phyloP scores from a whole-genome alignment of 2,113 vertebrate genomes.

The Indri indri region DNA sequence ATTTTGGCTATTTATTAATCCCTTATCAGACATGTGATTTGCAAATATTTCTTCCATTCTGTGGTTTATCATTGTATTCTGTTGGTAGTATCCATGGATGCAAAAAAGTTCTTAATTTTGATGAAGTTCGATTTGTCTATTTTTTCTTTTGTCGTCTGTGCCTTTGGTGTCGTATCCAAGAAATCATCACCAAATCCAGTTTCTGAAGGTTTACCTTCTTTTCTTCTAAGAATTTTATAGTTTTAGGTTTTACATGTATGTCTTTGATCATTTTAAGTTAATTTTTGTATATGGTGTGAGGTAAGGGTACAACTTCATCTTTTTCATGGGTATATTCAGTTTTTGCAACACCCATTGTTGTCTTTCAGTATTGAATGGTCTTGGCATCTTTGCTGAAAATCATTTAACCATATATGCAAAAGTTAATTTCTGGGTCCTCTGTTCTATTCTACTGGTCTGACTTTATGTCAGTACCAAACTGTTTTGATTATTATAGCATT shows the following conservation, averaged over 20 bases:
- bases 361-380: background rate
- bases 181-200: background rate
- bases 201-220: background rate
- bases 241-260: background rate
- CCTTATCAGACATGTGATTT: background rate
- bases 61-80: background rate
- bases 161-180: background rate
- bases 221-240: background rate
- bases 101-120: background rate
- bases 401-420: background rate
- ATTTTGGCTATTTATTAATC: background rate
- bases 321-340: background rate
- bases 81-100: background rate
- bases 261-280: conserved; percentile 20
- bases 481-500: background rate
- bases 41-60: background rate
- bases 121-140: background rate
- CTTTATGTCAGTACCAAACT: background rate
- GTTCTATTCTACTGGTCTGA: background rate
- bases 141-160: background rate
- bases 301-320: background rate
- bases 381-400: background rate
- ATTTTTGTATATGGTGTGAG: background rate
- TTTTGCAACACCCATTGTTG: background rate
- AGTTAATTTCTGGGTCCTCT: background rate